Conservation (phyloP, 2,888 invertebrate species). For the Xanthia icteritia region DNA sequence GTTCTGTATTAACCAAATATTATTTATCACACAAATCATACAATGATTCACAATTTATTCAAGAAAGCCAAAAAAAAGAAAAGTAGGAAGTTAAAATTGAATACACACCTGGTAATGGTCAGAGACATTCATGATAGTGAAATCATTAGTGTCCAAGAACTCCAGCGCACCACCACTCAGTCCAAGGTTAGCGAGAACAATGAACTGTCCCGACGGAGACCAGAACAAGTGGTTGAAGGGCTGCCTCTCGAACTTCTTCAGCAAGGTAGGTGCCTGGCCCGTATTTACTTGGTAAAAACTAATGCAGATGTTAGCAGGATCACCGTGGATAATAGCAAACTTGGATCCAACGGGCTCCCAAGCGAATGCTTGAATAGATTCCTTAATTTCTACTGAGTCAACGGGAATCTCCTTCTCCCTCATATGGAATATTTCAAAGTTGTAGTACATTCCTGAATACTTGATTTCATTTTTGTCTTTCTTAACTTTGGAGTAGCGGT, state of each 20-base stretch:
- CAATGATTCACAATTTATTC: too few relatives aligned
- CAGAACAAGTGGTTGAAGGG: slow-evolving; percentile 98
- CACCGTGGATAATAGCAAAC: slow-evolving; percentile 99
- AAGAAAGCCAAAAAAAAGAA: too few relatives aligned
- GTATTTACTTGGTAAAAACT: slow-evolving; percentile 97
- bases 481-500: slow-evolving; percentile 95
- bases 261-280: slow-evolving; percentile 96
- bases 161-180: slow-evolving; percentile 97
- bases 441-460: slow-evolving; percentile 99
- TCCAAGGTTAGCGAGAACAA: slow-evolving; percentile 97
- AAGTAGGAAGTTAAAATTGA: too few relatives aligned
- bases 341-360: slow-evolving; percentile 99
- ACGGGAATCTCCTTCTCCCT: slow-evolving; percentile 99
- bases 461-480: slow-evolving; percentile 98
- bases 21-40: too few relatives aligned
- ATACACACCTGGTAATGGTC: slow-evolving; percentile 94
- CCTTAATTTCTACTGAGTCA: slow-evolving; percentile 98
- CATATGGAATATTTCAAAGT: slow-evolving; percentile 99
- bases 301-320: slow-evolving; percentile 94
- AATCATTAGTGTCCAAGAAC: slow-evolving; percentile 98
- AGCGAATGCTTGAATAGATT: slow-evolving; percentile 97
- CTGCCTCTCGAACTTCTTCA: slow-evolving; percentile 97
- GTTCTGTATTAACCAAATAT: too few relatives aligned
- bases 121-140: slow-evolving; percentile 97
- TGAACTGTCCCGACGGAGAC: slow-evolving; percentile 98